phyloP scores from a whole-genome alignment of 2,888 invertebrate genomes.

The Actias luna region DNA sequence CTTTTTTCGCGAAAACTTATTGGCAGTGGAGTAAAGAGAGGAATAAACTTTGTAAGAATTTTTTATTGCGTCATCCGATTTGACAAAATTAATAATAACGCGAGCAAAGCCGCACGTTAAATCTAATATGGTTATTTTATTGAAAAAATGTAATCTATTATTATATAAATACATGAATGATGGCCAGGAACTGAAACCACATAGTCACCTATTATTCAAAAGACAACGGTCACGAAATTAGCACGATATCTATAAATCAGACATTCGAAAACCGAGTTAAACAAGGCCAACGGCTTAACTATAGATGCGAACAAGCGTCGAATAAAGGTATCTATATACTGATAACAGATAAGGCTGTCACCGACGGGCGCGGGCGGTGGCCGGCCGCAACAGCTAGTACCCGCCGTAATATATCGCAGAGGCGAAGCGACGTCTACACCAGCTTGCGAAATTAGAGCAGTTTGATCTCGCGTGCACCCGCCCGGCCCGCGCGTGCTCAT shows the following conservation, averaged over 20 bases:
- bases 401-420: conserved; percentile 63
- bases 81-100: too few species aligned
- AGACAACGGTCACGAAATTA: conserved; percentile 29
- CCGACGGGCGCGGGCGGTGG: conserved; percentile 70
- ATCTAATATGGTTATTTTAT: too few species aligned
- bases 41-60: too few species aligned
- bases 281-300: conserved; percentile 51
- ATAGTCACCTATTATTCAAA: conserved; percentile 17
- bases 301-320: conserved; percentile 56
- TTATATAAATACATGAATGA: too few species aligned
- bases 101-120: too few species aligned
- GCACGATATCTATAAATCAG: conserved; percentile 25
- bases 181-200: conserved; percentile 12
- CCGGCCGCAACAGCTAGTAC: conserved; percentile 65
- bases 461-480: conserved; percentile 37
- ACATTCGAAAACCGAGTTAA: conserved; percentile 32
- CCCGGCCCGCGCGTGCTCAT: conserved; percentile 49
- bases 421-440: conserved; percentile 48
- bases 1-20: too few species aligned
- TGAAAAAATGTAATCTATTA: too few species aligned
- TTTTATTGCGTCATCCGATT: too few species aligned
- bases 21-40: too few species aligned
- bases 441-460: conserved; percentile 77
- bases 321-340: conserved; percentile 71
- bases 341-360: conserved; percentile 79